Conservation (phyloP, 2,888 invertebrate genomes). For the Latrodectus hesperus region DNA sequence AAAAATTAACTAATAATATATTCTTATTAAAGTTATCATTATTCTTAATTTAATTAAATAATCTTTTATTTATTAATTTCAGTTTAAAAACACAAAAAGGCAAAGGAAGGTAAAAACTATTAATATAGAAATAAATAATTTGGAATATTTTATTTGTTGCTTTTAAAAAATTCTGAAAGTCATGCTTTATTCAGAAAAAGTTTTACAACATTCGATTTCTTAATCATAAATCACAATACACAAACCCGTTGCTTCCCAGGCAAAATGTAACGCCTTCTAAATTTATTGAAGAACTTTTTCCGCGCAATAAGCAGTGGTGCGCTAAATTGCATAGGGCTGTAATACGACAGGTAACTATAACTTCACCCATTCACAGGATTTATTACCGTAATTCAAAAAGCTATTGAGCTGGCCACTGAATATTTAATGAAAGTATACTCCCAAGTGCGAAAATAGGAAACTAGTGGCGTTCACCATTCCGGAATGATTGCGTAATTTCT, state of each 20-base stretch:
- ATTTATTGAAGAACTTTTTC: constrained; percentile 38
- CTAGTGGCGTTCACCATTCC: constrained; percentile 4
- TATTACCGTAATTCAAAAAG: constrained; percentile 37
- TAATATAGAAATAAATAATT: too few relatives aligned
- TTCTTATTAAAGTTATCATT: too few relatives aligned
- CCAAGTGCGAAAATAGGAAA: constrained; percentile 14
- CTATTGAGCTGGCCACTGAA: constrained; percentile 38
- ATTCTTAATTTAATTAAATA: too few relatives aligned
- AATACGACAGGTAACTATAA: constrained; percentile 32
- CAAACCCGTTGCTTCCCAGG: not conserved
- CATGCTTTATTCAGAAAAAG: not conserved
- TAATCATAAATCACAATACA: not conserved
- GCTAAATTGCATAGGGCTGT: constrained; percentile 34
- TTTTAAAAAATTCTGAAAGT: too few relatives aligned
- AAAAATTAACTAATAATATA: too few relatives aligned
- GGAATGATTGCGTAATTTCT: constrained; percentile 6
- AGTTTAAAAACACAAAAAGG: too few relatives aligned
- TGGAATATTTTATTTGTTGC: too few relatives aligned
- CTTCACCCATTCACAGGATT: constrained; percentile 34
- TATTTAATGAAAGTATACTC: constrained; percentile 46
- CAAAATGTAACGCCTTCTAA: not conserved
- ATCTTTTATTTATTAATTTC: too few relatives aligned
- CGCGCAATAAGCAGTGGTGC: constrained; percentile 41
- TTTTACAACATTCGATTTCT: not conserved
- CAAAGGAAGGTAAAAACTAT: too few relatives aligned